Conservation (phyloP, 2,113 vertebrate species). For the Actenoides hombroni region DNA sequence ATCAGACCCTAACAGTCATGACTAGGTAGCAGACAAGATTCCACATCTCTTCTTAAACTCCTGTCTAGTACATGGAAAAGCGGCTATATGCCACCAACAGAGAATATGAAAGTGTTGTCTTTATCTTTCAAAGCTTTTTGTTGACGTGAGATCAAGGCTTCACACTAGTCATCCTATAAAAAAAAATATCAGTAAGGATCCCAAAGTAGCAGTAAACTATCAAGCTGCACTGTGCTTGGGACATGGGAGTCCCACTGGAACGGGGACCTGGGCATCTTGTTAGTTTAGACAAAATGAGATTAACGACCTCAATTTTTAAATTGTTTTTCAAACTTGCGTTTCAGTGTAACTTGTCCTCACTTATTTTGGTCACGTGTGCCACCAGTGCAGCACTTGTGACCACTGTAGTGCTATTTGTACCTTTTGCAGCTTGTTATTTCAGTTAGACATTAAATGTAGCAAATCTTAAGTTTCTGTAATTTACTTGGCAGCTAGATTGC, state of each 20-base stretch:
- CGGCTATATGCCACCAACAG: not conserved
- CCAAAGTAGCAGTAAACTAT: not conserved
- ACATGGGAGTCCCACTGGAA: not conserved
- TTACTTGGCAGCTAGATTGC: not conserved
- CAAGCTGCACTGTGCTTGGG: not conserved
- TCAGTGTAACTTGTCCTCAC: not conserved
- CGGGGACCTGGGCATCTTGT: not conserved
- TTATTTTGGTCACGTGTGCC: not conserved
- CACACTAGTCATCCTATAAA: too few species aligned
- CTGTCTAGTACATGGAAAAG: not conserved
- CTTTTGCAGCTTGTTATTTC: not conserved
- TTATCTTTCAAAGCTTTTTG: not conserved
- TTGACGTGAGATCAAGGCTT: not conserved
- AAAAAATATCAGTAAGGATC: not conserved
- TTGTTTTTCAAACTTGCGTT: not conserved
- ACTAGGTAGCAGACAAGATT: not conserved
- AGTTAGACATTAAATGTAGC: not conserved
- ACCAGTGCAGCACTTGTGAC: not conserved
- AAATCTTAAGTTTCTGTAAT: not conserved
- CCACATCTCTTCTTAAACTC: not conserved
- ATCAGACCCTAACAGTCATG: not conserved
- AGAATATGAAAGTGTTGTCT: not conserved
- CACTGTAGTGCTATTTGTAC: not conserved
- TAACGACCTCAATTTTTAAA: accelerated
- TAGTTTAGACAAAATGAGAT: not conserved